Evolutionary conservation across 2,888 invertebrate species (phyloP).

Genomic region (Athalia rosae): DNA sequence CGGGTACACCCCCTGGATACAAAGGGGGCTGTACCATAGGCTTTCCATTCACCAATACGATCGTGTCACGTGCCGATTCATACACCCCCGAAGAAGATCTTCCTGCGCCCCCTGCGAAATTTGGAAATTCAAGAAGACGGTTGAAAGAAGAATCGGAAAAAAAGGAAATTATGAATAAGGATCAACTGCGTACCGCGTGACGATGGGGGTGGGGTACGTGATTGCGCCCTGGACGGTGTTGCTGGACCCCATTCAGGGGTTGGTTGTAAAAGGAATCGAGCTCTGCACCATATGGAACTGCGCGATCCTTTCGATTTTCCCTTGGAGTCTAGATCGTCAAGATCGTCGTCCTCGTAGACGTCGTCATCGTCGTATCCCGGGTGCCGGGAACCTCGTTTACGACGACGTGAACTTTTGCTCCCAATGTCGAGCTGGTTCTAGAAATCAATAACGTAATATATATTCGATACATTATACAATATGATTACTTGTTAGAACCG

Average conservation of each 20-base stretch:
- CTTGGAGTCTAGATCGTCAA: slow-evolving; percentile 40
- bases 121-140: not conserved
- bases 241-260: slow-evolving; percentile 84
- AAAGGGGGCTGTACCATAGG: slow-evolving; percentile 68
- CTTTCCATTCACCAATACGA: slow-evolving; percentile 73
- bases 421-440: slow-evolving; percentile 5
- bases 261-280: slow-evolving; percentile 79
- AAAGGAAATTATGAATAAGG: not conserved
- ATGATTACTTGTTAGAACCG: no score
- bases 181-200: slow-evolving; percentile 11
- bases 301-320: slow-evolving; percentile 43
- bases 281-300: slow-evolving; percentile 63
- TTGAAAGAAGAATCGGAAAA: not conserved
- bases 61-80: slow-evolving; percentile 74
- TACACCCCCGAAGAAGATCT: slow-evolving; percentile 70
- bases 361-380: slow-evolving; percentile 61
- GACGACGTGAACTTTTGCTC: slow-evolving; percentile 46
- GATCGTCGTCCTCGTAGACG: slow-evolving; percentile 50
- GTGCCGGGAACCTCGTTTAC: slow-evolving; percentile 47
- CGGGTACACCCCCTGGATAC: slow-evolving; percentile 45
- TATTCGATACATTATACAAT: not conserved
- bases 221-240: slow-evolving; percentile 67
- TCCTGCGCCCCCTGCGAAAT: slow-evolving; percentile 50
- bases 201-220: slow-evolving; percentile 60
- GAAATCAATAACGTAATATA: no score